phyloP scores from a whole-genome alignment of 2,888 invertebrate species.

The Trachelus stipa region DNA sequence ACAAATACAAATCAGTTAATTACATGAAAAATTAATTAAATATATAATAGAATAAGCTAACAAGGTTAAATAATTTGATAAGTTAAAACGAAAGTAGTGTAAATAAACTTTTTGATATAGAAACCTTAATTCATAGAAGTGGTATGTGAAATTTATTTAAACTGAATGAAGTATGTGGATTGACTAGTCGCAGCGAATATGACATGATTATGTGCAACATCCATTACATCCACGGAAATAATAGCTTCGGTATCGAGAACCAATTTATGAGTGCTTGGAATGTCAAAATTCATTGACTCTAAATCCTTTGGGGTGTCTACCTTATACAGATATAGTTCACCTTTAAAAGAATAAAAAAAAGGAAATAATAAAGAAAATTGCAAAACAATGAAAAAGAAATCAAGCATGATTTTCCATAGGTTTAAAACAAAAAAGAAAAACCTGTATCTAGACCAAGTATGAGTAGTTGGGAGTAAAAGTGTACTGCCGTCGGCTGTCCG shows the following conservation, averaged over 20 bases:
- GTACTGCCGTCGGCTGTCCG: constrained; percentile 42
- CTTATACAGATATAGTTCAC: constrained; percentile 44
- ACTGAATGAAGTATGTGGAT: background rate
- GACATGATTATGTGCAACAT: constrained; percentile 21
- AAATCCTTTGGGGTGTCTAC: constrained; percentile 35
- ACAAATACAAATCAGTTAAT: background rate
- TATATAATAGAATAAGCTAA: background rate
- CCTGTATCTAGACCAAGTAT: constrained; percentile 50
- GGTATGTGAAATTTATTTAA: background rate
- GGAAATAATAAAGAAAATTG: constrained; percentile 15
- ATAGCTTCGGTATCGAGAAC: constrained; percentile 42
- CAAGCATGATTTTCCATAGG: background rate
- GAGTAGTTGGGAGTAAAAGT: constrained; percentile 43
- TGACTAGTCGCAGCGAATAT: background rate
- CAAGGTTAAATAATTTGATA: background rate
- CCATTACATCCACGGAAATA: constrained; percentile 45
- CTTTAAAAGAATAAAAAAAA: constrained; percentile 31
- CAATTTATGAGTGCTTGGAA: constrained; percentile 31
- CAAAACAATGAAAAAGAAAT: constrained; percentile 1
- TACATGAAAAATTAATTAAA: background rate
- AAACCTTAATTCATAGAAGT: background rate
- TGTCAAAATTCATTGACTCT: constrained; percentile 40
- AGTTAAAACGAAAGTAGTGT: too few relatives aligned
- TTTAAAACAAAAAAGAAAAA: constrained; percentile 21
- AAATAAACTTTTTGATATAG: too few relatives aligned